Evolutionary conservation across 2,797 vertebrate genomes (phyloP).

Genomic region (Potorous gilbertii): DNA sequence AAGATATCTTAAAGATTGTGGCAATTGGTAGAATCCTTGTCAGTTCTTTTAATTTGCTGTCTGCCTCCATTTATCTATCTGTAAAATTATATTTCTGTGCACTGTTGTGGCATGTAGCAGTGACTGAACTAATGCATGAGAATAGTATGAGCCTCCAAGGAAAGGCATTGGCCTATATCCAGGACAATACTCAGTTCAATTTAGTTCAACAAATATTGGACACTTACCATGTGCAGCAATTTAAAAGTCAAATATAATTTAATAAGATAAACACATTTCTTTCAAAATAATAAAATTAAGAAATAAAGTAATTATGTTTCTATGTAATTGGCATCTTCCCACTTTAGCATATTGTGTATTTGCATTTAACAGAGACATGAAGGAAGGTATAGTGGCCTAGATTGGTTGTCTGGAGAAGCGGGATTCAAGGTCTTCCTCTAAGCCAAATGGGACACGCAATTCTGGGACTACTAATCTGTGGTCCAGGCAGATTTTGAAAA

Average conservation of each 20-base stretch:
- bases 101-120: neutral
- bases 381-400: neutral
- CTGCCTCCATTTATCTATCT: neutral
- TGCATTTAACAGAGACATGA: neutral
- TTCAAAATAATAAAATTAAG: slow-evolving; percentile 2
- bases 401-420: neutral
- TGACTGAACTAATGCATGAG: neutral
- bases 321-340: neutral
- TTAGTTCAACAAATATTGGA: neutral
- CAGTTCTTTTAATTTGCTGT: neutral
- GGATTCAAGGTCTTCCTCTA: neutral
- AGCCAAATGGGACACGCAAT: neutral
- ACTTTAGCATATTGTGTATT: neutral
- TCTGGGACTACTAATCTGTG: neutral
- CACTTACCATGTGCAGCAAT: neutral
- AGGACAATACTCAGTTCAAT: neutral
- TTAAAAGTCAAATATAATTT: neutral
- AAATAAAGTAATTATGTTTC: neutral
- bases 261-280: neutral
- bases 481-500: neutral
- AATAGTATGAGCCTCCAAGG: neutral
- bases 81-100: neutral
- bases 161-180: neutral
- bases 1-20: neutral
- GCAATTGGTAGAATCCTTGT: neutral